These are phyloP conservation scores for Characodon lateralis DNA, from an alignment of 2,797 vertebrate species.

Conservation along the genomic window DNA sequence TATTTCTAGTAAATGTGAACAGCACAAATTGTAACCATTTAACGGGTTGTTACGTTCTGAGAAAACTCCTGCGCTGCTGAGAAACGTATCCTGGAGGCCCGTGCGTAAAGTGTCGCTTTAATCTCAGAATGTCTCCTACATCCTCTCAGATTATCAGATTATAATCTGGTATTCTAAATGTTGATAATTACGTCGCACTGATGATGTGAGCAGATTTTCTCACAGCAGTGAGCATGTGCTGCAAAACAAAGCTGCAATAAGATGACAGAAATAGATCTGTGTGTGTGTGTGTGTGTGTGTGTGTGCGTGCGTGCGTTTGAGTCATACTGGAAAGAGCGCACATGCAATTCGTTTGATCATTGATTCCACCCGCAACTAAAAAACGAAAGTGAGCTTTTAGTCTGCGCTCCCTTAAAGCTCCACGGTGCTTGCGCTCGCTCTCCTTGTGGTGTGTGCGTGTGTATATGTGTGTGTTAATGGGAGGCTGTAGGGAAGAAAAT, in stretches of 20 bases:
- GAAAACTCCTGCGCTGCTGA: background rate
- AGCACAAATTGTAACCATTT: background rate
- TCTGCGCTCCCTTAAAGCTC: background rate
- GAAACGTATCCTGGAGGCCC: constrained; percentile 1
- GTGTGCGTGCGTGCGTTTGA: background rate
- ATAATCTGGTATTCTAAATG: background rate
- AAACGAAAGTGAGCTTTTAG: background rate
- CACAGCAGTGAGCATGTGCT: background rate
- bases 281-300: background rate
- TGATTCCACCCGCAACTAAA: background rate
- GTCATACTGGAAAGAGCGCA: background rate
- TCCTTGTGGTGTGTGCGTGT: background rate
- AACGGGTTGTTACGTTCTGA: background rate
- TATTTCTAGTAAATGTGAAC: constrained; percentile 2
- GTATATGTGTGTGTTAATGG: background rate
- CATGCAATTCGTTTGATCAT: background rate
- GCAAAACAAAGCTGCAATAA: background rate
- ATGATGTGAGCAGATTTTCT: background rate
- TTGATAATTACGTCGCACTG: background rate
- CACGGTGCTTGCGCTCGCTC: background rate
- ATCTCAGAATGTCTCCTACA: background rate
- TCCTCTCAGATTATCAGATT: background rate
- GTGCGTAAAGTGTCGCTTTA: background rate
- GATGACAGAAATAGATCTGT: background rate
- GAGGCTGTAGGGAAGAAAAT: background rate